Evolutionary conservation across 2,888 invertebrate genomes (phyloP), one percentile per base, ranked within the genome.

Genomic region (Podabrus alpinus): DNA sequence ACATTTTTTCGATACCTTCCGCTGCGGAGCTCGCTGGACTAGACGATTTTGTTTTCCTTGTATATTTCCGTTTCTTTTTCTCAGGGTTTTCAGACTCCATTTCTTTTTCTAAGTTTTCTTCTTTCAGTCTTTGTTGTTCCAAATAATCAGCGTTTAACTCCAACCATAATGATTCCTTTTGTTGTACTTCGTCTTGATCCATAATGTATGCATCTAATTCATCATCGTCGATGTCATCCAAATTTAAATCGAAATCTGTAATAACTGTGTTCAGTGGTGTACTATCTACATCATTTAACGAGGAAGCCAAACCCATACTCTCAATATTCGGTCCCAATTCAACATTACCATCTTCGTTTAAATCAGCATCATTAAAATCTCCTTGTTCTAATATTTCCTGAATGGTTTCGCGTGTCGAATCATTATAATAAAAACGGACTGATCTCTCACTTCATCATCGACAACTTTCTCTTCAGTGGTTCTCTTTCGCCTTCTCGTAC

Each of bases 1-100:
- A 88, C 92, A 99, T 97, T 88, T 97, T 97, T 85, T 97, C 96
- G 66, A 99, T 97, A 0, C 98, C 98, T 88, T 98, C 98, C 3
- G 95, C 95, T 71, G 91, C 91, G 0, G 92, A 92, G 74, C 87
- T 90, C 0, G 94, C 92, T 0, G 93, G 93, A 59, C 90, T 91
- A 64, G 91, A 89, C 2, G 90, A 88, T 21, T 88, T 88, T 80
- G 92, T 92, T 83, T 92, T 92, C 81, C 91, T 91, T 71, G 88
- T 88, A 0, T 90, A 89, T 29, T 92, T 91, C 64, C 93, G 92
- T 71, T 93, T 90, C 86, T 94, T 95, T 84, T 93, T 93, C 82
- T 93, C 95, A 93, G 73, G 94, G 85, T 96, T 96, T 21, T 95
- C 96, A 85, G 96, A 96, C 85, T 96, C 96, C 62, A 91, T 91